Evolutionary conservation across 2,113 vertebrate genomes (phyloP), one percentile per base, ranked within the genome.

Genomic region (Platichthys stellatus): DNA sequence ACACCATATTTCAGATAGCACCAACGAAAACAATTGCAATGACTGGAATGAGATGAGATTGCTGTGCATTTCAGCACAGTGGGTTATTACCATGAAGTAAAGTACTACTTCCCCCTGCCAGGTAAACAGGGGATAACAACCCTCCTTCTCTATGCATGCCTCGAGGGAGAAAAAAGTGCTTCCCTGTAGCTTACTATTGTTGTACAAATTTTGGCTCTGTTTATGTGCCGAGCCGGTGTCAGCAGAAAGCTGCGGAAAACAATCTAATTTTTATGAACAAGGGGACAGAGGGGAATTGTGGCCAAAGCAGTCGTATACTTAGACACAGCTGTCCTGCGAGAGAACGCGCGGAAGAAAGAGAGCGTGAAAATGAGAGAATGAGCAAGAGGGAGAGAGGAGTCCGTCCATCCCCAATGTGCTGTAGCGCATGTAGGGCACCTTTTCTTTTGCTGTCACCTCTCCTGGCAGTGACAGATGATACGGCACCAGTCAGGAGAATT

Each of bases 141-240:
- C 73, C 81, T 57, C 82, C 82, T 63, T 72, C 68, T 78, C 77
- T 74, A 23, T 85, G 74, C 82, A 51, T 63, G 76, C 73, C 93
- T 88, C 91, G 21, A 40, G 90, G 87, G 92, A 87, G 63, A 43
- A 78, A 80, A 76, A 83, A 78, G 77, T 51, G 72, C 80, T 88
- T 84, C 87, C 88, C 85, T 63, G 69, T 90, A 90, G 89, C 90
- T 92, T 79, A 89, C 89, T 83, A 85, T 90, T 89, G 91, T 92
- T 90, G 87, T 86, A 93, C 90, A 93, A 93, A 94, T 93, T 91
- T 93, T 82, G 76, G 85, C 85, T 90, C 75, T 90, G 92, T 94
- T 94, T 92, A 92, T 90, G 87, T 89, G 88, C 76, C 20, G 66
- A 83, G 89, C 69, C 81, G 1, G 63, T 86, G 87, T 93, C 91